Evolutionary conservation across 2,797 vertebrate species (phyloP), one percentile per base, ranked within the genome.

Genomic region (Myoxocephalus aenaeus): DNA sequence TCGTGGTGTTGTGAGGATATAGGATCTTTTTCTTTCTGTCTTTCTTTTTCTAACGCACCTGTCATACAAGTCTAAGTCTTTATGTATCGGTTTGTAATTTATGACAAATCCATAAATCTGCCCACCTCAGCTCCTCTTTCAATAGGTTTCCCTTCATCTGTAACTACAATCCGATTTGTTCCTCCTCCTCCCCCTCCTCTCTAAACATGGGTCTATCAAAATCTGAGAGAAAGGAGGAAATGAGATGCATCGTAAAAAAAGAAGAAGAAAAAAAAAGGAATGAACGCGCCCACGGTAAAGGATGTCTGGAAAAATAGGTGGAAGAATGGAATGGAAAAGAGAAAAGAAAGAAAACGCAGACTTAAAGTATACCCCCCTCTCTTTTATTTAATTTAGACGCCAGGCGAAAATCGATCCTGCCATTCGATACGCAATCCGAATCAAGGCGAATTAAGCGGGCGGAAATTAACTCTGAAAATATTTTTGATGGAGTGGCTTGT

Each of bases 401-500:
- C 96, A 96, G 95, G 95, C 95, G 96, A 96, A 96, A 97, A 97
- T 97, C 96, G 96, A 97, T 97, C 95, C 96, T 97, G 96, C 96
- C 96, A 97, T 96, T 96, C 96, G 96, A 97, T 97, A 96, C 96
- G 95, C 96, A 97, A 96, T 96, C 96, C 95, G 96, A 96, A 96
- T 96, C 96, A 96, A 96, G 96, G 96, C 96, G 96, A 96, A 97
- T 97, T 97, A 97, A 97, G 96, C 96, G 95, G 95, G 95, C 95
- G 96, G 96, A 97, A 97, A 97, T 97, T 97, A 97, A 97, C 96
- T 97, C 96, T 96, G 96, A 97, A 97, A 97, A 97, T 97, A 96
- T 97, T 97, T 97, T 96, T 97, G 96, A 97, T 97, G 96, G 96
- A 97, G 96, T 97, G 96, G 95, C 95, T 96, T 96, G 96, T 96